Evolutionary conservation across 2,113 vertebrate species (phyloP).

Genomic region (Talpa occidentalis): DNA sequence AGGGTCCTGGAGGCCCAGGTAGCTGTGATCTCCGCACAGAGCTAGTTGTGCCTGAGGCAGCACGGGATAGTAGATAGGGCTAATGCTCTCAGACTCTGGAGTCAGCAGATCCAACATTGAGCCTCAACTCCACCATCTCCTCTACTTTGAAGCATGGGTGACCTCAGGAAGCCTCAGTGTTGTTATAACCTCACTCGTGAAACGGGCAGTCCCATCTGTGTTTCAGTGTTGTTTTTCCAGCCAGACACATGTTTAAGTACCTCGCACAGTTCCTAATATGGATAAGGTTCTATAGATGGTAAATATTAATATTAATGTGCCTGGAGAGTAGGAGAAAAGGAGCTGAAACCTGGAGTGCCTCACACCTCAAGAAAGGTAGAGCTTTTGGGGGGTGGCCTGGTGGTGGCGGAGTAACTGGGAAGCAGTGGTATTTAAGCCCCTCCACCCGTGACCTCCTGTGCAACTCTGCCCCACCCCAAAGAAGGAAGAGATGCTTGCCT

Average conservation of each 20-base stretch:
- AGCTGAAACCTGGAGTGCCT: not conserved
- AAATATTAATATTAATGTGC: not conserved
- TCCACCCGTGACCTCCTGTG: rapidly evolving
- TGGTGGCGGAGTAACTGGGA: not conserved
- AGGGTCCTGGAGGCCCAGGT: not conserved
- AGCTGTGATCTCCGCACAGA: not conserved
- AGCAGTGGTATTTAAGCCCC: not conserved
- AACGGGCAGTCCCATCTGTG: not conserved
- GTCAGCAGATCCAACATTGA: not conserved
- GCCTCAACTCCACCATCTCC: rapidly evolving
- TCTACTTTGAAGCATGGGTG: not conserved
- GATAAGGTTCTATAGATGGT: not conserved
- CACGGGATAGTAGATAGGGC: not conserved
- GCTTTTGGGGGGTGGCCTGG: not conserved
- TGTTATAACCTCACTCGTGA: not conserved
- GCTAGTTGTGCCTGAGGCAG: not conserved
- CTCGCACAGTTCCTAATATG: not conserved
- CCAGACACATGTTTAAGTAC: not conserved
- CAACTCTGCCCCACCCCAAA: not conserved
- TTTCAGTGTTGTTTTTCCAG: not conserved
- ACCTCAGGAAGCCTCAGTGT: rapidly evolving
- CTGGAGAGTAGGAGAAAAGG: not conserved
- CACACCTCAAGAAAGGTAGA: not conserved
- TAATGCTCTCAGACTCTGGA: not conserved
- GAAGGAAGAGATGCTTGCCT: not conserved